Percentiles rank a stretch among this genome's conserved stretches.
Evolutionary conservation across 2,888 invertebrate genomes (phyloP).

Genomic region (Acleris cristana): DNA sequence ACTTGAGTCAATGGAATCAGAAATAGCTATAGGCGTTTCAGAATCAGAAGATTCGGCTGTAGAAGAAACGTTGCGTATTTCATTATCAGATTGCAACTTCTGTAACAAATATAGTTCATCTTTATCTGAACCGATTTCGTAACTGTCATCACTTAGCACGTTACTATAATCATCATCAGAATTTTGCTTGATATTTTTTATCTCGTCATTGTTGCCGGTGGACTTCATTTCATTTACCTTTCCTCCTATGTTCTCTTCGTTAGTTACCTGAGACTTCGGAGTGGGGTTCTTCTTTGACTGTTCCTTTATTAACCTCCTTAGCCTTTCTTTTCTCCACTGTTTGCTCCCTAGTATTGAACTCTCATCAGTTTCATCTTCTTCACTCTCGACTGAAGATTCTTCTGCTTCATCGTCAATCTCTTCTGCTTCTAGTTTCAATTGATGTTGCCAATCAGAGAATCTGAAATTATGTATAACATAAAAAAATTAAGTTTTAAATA

Average conservation of each 20-base stretch:
- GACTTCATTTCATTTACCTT: constrained; percentile 6
- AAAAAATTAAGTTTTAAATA: no score
- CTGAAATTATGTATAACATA: constrained; percentile 51
- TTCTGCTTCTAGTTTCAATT: constrained; percentile 67
- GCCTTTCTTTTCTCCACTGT: constrained; percentile 66
- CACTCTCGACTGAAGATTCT: constrained; percentile 73
- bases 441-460: constrained; percentile 72
- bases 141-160: constrained; percentile 55
- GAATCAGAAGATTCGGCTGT: constrained; percentile 62
- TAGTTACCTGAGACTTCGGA: constrained; percentile 18
- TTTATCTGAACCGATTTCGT: constrained; percentile 62
- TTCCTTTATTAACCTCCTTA: constrained; percentile 64
- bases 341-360: constrained; percentile 56
- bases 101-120: constrained; percentile 72
- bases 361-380: constrained; percentile 65
- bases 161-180: constrained; percentile 24
- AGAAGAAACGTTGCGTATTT: constrained; percentile 57
- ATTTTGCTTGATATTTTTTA: constrained; percentile 8
- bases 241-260: constrained; percentile 38
- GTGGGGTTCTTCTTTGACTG: constrained; percentile 52
- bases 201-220: constrained; percentile 8
- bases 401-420: constrained; percentile 78
- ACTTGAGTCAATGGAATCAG: constrained; percentile 63
- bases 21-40: constrained; percentile 65
- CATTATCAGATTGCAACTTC: constrained; percentile 66